phyloP scores from a whole-genome alignment of 2,797 vertebrate genomes.

The Hydrophis major region DNA sequence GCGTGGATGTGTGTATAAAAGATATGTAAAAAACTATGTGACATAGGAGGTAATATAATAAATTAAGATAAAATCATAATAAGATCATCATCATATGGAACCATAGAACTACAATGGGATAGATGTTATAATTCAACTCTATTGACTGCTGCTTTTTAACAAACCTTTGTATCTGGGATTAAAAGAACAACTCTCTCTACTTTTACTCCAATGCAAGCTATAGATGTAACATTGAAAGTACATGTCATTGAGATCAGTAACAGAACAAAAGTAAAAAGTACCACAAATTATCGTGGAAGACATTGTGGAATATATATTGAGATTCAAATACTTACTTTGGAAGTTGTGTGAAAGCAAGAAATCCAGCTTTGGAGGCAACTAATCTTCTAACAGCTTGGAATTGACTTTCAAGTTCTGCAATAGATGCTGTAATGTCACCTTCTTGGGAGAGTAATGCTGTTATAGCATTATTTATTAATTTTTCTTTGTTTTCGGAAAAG shows the following conservation, averaged over 20 bases:
- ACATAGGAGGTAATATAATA: not conserved
- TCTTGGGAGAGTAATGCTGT: constrained; percentile 94
- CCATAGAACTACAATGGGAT: not conserved
- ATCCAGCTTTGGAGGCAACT: constrained; percentile 97
- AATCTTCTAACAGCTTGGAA: constrained; percentile 95
- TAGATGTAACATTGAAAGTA: not conserved
- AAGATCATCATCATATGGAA: not conserved
- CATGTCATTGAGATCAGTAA: not conserved
- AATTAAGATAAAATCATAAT: not conserved
- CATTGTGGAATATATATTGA: not conserved
- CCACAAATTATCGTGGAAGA: not conserved
- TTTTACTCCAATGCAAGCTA: not conserved
- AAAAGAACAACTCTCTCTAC: not conserved
- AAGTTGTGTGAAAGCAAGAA: constrained; percentile 97
- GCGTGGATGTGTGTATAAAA: not conserved
- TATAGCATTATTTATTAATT: constrained; percentile 97
- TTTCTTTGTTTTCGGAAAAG: constrained; percentile 99
- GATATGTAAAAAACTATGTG: not conserved
- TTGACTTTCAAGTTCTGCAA: constrained; percentile 93
- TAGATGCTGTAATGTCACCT: constrained; percentile 82
- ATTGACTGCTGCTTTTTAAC: not conserved
- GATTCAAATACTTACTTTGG: constrained; percentile 82
- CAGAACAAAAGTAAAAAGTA: not conserved
- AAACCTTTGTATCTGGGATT: not conserved
- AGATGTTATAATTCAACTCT: not conserved